Evolutionary conservation across 2,113 vertebrate genomes (phyloP).

Genomic region (Puffinus mauretanicus): DNA sequence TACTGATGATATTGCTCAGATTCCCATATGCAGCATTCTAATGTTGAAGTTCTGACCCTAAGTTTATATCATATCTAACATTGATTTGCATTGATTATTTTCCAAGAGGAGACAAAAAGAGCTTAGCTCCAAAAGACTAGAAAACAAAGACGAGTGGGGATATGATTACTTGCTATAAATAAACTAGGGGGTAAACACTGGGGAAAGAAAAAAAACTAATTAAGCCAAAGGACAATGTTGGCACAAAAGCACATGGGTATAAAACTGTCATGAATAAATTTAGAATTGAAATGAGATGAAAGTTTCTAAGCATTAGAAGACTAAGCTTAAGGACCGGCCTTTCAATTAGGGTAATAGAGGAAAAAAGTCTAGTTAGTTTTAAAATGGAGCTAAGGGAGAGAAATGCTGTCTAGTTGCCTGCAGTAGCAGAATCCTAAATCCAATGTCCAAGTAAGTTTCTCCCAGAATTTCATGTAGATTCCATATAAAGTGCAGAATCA

Average conservation of each 20-base stretch:
- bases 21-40: background rate
- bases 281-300: background rate
- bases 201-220: background rate
- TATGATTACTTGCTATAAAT: background rate
- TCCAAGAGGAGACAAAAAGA: background rate
- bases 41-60: background rate
- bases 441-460: background rate
- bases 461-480: background rate
- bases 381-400: background rate
- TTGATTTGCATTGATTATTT: background rate
- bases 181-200: background rate
- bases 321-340: background rate
- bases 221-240: background rate
- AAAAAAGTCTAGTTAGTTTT: background rate
- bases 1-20: background rate
- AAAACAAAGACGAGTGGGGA: background rate
- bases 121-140: background rate
- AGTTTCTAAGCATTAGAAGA: background rate
- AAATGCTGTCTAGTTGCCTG: background rate
- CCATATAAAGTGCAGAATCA: background rate
- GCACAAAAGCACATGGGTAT: background rate
- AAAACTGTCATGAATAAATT: background rate
- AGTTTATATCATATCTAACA: background rate
- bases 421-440: background rate
- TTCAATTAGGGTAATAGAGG: background rate